A percentile compares a stretch with the other conserved stretches of the same genome.
Evolutionary conservation across 2,797 vertebrate genomes (phyloP).

Genomic region (Protosalanx chinensis): DNA sequence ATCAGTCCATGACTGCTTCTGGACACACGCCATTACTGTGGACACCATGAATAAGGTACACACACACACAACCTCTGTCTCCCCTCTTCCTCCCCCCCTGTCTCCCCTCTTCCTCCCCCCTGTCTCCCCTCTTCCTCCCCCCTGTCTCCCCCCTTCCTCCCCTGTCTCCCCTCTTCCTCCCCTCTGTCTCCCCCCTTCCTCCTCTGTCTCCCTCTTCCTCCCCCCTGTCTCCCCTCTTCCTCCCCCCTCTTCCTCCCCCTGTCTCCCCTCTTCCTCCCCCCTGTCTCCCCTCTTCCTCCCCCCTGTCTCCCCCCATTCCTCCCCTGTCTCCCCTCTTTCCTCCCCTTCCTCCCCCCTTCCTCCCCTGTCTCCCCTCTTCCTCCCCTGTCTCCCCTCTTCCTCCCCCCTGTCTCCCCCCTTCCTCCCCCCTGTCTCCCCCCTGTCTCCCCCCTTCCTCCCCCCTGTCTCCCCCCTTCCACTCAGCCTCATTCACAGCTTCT

Average conservation of each 20-base stretch:
- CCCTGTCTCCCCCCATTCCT: slow-evolving; percentile 7
- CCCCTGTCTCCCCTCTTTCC: slow-evolving; percentile 7
- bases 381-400: neutral
- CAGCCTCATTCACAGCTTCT: neutral
- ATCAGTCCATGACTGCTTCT: slow-evolving; percentile 96
- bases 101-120: too few relatives aligned
- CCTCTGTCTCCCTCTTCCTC: too few relatives aligned
- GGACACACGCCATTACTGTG: slow-evolving; percentile 90
- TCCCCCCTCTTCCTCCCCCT: neutral
- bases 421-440: neutral
- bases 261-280: too few relatives aligned
- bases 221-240: too few relatives aligned
- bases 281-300: neutral
- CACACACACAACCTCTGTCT: slow-evolving; percentile 26
- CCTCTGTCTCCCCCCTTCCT: neutral
- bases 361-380: neutral
- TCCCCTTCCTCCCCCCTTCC: too few relatives aligned
- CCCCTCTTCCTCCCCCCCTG: slow-evolving; percentile 5
- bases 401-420: too few relatives aligned
- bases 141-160: too few relatives aligned
- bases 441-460: neutral
- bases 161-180: too few relatives aligned
- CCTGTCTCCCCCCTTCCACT: slow-evolving; percentile 18
- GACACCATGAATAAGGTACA: slow-evolving; percentile 91
- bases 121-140: too few relatives aligned